Conservation (phyloP, 2,113 vertebrate species). For the Hylia prasina region DNA sequence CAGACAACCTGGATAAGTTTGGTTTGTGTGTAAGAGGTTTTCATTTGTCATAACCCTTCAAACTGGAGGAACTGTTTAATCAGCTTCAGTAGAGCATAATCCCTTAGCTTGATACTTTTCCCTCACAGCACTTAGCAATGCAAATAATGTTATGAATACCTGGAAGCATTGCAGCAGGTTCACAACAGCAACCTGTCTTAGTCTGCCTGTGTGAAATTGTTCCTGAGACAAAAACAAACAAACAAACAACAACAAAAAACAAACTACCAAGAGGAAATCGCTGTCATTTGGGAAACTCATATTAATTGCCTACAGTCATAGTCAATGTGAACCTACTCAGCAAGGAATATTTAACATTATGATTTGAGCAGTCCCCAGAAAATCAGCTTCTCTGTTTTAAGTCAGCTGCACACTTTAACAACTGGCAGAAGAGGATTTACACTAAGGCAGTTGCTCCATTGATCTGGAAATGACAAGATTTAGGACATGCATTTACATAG, state of each 20-base stretch:
- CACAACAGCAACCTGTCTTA: neutral
- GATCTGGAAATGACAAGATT: slow-evolving; percentile 41
- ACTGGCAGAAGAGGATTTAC: neutral
- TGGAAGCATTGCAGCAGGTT: slow-evolving; percentile 12
- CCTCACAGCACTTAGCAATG: neutral
- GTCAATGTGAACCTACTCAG: neutral
- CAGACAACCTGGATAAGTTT: neutral
- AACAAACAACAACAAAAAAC: neutral
- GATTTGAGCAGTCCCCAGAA: neutral
- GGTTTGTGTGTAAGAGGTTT: neutral
- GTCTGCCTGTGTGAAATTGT: neutral
- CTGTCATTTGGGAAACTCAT: slow-evolving; percentile 2
- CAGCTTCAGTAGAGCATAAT: slow-evolving; percentile 13
- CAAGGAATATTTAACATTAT: neutral
- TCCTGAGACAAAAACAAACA: neutral
- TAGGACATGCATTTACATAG: neutral
- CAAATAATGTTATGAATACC: slow-evolving; percentile 14
- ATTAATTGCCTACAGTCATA: slow-evolving; percentile 36
- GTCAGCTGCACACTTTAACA: neutral
- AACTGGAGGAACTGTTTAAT: slow-evolving; percentile 1
- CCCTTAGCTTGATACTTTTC: neutral
- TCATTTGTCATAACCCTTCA: neutral
- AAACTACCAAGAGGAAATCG: neutral
- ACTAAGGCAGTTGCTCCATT: neutral
- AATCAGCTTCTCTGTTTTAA: neutral